Evolutionary conservation across 2,797 vertebrate species (phyloP), one percentile per base, ranked within the genome.

Genomic region (Melanitta fusca): DNA sequence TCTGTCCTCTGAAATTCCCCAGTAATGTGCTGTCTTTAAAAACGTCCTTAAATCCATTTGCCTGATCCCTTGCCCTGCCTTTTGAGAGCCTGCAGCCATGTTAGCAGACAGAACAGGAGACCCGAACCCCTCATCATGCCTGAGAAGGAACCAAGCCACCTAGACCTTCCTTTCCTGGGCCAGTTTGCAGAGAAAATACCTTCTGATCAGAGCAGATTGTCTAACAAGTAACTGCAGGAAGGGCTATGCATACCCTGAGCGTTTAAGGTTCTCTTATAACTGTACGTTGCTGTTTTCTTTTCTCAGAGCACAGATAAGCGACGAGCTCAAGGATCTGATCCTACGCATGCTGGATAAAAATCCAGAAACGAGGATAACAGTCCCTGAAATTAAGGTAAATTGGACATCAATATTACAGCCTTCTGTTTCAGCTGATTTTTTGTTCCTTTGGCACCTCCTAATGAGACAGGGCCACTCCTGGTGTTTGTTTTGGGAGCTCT

Each of bases 301-400:
- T 34, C 60, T 62, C 88, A 99, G 99, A 94, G 97, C 98, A 57
- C 89, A 95, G 70, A 96, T 98, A 93, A 99, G 98, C 4, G 98
- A 99, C 25, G 98, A 98, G 85, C 98, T 99, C 82, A 98, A 98
- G 96, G 98, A 98, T 20, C 98, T 99, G 78, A 98, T 99, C 73
- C 91, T 99, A 73, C 98, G 95, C 95, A 99, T 99, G 99, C 96
- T 99, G 11, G 98, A 99, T 96, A 99, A 99, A 97, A 98, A 99
- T 85, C 99, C 99, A 7, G 99, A 99, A 97, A 98, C 92, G 1
- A 98, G 99, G 97, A 99, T 99, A 95, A 99, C 98, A 43, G 98
- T 99, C 89, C 98, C 99, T 19, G 99, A 99, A 95, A 99, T 99
- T 97, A 99, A 99, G 99, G 99, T 99, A 96, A 94, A 82, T 39